A percentile compares a stretch with the other conserved stretches of the same genome.
phyloP scores from a whole-genome alignment of 2,888 invertebrate genomes.

The Leptothorax acervorum region DNA sequence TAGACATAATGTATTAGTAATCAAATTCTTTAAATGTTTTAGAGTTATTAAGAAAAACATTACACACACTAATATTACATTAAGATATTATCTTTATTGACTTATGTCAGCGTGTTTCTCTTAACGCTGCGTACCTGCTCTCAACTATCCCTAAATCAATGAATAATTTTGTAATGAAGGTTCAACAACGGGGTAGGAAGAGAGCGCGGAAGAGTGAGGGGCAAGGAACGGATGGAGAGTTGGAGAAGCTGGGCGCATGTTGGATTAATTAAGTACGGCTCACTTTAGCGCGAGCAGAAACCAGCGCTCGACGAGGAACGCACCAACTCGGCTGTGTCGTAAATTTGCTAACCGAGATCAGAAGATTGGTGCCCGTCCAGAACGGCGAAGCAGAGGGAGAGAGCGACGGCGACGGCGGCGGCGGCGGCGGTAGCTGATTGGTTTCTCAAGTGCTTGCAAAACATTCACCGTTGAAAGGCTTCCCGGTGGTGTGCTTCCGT shows the following conservation, averaged over 20 bases:
- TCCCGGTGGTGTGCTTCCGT: conserved; percentile 48
- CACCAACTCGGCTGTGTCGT: conserved; percentile 56
- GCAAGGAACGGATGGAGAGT: conserved; percentile 10
- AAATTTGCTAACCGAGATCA: conserved; percentile 56
- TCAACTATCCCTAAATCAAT: conserved; percentile 44
- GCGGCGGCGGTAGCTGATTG: conserved; percentile 53
- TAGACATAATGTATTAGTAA: background rate
- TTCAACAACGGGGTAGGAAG: conserved; percentile 39
- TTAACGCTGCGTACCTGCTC: conserved; percentile 15
- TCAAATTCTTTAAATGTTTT: background rate
- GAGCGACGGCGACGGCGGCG: conserved; percentile 45
- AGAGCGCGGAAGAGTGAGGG: background rate
- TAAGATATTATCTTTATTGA: conserved; percentile 20
- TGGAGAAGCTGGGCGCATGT: conserved; percentile 50
- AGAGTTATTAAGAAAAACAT: background rate
- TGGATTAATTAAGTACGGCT: conserved; percentile 55
- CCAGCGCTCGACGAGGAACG: conserved; percentile 51
- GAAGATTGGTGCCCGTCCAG: conserved; percentile 55
- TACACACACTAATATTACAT: background rate
- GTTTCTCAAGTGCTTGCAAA: conserved; percentile 62
- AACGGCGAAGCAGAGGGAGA: conserved; percentile 43
- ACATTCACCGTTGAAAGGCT: conserved; percentile 57
- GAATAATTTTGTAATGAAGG: conserved; percentile 55
- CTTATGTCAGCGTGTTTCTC: conserved; percentile 17
- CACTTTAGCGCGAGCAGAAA: conserved; percentile 54